Evolutionary conservation across 2,113 vertebrate species (phyloP).

Genomic region (Menura novaehollandiae): DNA sequence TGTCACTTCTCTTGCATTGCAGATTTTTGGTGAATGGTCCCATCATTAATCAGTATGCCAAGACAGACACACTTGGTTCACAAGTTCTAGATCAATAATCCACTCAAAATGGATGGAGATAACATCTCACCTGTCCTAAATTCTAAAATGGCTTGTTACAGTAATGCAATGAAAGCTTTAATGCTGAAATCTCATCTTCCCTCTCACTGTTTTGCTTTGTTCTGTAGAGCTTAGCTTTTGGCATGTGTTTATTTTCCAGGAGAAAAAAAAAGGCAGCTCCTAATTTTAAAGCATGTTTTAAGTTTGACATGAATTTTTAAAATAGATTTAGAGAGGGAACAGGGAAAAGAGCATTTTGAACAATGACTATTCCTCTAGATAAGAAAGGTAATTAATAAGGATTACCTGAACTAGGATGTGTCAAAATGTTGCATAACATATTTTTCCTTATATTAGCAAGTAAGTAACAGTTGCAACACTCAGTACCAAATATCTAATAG

Average conservation of each 20-base stretch:
- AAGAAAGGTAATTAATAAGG: background rate
- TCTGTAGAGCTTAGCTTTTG: background rate
- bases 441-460: background rate
- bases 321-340: background rate
- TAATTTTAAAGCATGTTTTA: background rate
- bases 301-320: background rate
- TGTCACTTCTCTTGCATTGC: background rate
- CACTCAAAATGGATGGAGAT: background rate
- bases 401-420: background rate
- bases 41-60: background rate
- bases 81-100: background rate
- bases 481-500: background rate
- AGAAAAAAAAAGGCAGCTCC: background rate
- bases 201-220: background rate
- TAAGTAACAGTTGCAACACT: background rate
- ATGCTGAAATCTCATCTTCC: background rate
- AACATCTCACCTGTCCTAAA: slow-evolving; percentile 5
- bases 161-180: background rate
- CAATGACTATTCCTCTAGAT: background rate
- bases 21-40: background rate
- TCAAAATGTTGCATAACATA: background rate
- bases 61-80: background rate
- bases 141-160: background rate
- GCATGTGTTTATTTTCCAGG: background rate
- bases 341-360: background rate